A percentile compares a stretch with the other conserved stretches of the same genome.
phyloP scores from a whole-genome alignment of 2,888 invertebrate species.

The Drosophila subquinaria region DNA sequence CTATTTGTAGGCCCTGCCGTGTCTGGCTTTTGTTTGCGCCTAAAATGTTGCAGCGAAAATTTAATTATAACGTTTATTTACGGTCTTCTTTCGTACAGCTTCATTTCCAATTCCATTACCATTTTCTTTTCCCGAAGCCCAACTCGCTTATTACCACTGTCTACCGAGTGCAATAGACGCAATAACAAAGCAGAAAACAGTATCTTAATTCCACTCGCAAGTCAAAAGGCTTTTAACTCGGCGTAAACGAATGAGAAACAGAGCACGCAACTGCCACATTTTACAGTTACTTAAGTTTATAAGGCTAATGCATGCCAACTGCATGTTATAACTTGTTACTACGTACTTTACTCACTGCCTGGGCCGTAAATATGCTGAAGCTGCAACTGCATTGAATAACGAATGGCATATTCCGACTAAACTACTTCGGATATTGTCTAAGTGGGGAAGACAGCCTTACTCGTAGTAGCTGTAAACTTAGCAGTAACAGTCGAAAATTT shows the following conservation, averaged over 20 bases:
- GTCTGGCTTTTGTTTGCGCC: constrained; percentile 55
- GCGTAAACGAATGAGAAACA: constrained; percentile 12
- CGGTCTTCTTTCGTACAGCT: constrained; percentile 15
- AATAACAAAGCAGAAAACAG: constrained; percentile 11
- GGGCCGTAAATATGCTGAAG: constrained; percentile 7
- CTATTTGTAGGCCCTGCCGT: constrained; percentile 18
- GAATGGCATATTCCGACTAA: background rate
- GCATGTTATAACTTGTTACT: constrained; percentile 22
- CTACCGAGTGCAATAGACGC: constrained; percentile 3
- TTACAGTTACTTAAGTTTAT: constrained; percentile 19
- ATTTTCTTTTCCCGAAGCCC: background rate
- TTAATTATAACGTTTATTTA: constrained; percentile 64
- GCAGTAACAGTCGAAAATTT: background rate
- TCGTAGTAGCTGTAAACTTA: background rate
- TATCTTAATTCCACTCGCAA: constrained; percentile 6
- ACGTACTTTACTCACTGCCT: constrained; percentile 7
- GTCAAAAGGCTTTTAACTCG: constrained; percentile 16
- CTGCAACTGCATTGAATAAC: constrained; percentile 1
- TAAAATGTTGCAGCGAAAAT: constrained; percentile 58
- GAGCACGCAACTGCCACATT: constrained; percentile 23
- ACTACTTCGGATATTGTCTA: constrained; percentile 1
- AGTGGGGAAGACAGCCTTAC: background rate
- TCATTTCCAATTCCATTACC: constrained; percentile 15
- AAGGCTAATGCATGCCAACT: constrained; percentile 28
- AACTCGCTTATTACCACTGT: constrained; percentile 5